Conservation (phyloP, 2,797 vertebrate species). For the Epinephelus malabaricus region DNA sequence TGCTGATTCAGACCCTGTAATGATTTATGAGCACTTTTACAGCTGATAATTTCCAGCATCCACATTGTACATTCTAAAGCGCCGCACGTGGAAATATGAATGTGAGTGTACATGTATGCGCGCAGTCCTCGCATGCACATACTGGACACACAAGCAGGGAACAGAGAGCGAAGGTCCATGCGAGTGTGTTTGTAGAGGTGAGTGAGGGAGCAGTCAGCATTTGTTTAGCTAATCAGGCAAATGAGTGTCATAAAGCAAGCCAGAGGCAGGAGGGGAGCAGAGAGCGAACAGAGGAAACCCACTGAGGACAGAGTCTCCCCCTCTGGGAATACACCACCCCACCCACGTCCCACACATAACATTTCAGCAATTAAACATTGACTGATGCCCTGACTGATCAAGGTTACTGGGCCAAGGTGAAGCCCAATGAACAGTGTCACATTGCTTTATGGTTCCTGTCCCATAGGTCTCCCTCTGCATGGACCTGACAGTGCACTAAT, state of each 20-base stretch:
- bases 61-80: slow-evolving; percentile 63
- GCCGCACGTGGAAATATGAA: slow-evolving; percentile 25
- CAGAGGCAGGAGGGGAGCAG: slow-evolving; percentile 49
- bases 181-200: slow-evolving; percentile 47
- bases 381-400: slow-evolving; percentile 83
- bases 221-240: slow-evolving; percentile 85
- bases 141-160: slow-evolving; percentile 6
- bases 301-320: slow-evolving; percentile 37
- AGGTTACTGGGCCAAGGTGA: slow-evolving; percentile 85
- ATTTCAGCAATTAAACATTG: slow-evolving; percentile 81
- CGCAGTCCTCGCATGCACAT: background rate
- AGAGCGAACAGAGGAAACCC: slow-evolving; percentile 34
- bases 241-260: slow-evolving; percentile 77
- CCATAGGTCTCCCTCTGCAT: slow-evolving; percentile 46
- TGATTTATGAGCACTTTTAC: slow-evolving; percentile 82
- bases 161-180: slow-evolving; percentile 26
- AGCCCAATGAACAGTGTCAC: slow-evolving; percentile 75
- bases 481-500: slow-evolving; percentile 45
- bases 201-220: slow-evolving; percentile 57
- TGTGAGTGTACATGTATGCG: slow-evolving; percentile 7
- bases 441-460: slow-evolving; percentile 79
- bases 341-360: slow-evolving; percentile 49
- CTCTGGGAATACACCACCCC: slow-evolving; percentile 54
- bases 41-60: slow-evolving; percentile 71
- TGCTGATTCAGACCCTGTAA: slow-evolving; percentile 68